A percentile compares a stretch with the other conserved stretches of the same genome.
Evolutionary conservation across 1,140 invertebrate genomes (phyloP).

Genomic region (Drosophila lacertosa): DNA sequence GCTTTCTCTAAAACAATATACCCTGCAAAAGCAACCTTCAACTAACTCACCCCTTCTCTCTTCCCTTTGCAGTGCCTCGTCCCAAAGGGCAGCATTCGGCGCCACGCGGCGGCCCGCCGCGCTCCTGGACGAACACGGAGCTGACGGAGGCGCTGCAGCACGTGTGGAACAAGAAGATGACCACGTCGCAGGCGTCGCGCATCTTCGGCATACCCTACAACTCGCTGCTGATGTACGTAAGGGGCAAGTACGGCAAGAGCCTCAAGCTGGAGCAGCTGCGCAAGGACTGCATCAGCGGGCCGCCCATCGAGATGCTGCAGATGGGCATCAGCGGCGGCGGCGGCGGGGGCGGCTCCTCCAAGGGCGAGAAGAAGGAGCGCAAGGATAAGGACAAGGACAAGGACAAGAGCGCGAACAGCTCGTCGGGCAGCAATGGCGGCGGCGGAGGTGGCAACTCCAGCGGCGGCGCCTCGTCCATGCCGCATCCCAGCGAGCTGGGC

Average conservation of each 20-base stretch:
- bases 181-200: constrained; percentile 94
- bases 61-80: constrained; percentile 86
- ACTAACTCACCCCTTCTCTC: constrained; percentile 15
- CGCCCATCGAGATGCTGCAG: constrained; percentile 88
- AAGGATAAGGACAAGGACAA: constrained; percentile 81
- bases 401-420: too few species aligned
- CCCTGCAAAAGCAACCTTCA: constrained; percentile 5
- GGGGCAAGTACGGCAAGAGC: constrained; percentile 96
- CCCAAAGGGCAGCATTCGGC: constrained; percentile 95
- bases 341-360: constrained; percentile 47
- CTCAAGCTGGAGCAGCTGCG: constrained; percentile 93
- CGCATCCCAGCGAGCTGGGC: constrained; percentile 57
- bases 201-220: constrained; percentile 97
- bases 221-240: constrained; percentile 94
- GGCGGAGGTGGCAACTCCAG: constrained; percentile 15
- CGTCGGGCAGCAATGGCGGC: constrained; percentile 20
- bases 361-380: constrained; percentile 70
- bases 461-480: constrained; percentile 30
- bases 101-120: constrained; percentile 92
- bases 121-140: constrained; percentile 95
- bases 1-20: too few species aligned
- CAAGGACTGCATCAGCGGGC: constrained; percentile 92
- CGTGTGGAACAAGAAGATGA: constrained; percentile 97
- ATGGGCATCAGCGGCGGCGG: constrained; percentile 85
- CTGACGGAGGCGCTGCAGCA: constrained; percentile 94